Evolutionary conservation across 2,797 vertebrate genomes (phyloP).

Genomic region (Pempheris klunzingeri): DNA sequence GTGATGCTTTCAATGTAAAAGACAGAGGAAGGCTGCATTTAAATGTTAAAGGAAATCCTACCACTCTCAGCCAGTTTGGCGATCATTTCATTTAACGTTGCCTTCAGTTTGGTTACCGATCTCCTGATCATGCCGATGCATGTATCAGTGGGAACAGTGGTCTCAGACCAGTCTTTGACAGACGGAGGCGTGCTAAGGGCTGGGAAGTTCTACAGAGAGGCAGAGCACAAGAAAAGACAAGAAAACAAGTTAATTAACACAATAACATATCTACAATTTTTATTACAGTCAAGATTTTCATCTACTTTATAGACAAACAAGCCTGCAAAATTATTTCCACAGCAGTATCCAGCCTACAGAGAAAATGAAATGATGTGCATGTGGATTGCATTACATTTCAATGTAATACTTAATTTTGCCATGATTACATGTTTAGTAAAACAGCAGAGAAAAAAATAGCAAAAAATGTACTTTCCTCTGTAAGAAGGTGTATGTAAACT

Average conservation of each 20-base stretch:
- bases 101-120: slow-evolving; percentile 79
- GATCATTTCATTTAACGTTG: slow-evolving; percentile 71
- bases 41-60: slow-evolving; percentile 40
- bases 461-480: background rate
- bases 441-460: background rate
- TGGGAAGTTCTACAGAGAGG: slow-evolving; percentile 80
- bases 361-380: background rate
- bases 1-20: background rate
- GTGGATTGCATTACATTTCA: background rate
- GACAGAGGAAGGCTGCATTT: fast-evolving
- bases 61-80: slow-evolving; percentile 80
- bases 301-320: background rate
- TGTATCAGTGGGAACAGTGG: slow-evolving; percentile 79
- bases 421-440: background rate
- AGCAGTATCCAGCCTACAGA: background rate
- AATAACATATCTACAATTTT: background rate
- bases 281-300: background rate
- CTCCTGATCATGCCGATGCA: slow-evolving; percentile 83
- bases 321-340: background rate
- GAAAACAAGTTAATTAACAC: background rate
- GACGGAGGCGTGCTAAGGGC: slow-evolving; percentile 75
- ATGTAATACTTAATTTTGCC: background rate
- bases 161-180: slow-evolving; percentile 85
- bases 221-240: background rate
- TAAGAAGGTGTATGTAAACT: background rate